Base-by-base conservation (phyloP, 2,113 vertebrate species). In the Rana temporaria region DNA sequence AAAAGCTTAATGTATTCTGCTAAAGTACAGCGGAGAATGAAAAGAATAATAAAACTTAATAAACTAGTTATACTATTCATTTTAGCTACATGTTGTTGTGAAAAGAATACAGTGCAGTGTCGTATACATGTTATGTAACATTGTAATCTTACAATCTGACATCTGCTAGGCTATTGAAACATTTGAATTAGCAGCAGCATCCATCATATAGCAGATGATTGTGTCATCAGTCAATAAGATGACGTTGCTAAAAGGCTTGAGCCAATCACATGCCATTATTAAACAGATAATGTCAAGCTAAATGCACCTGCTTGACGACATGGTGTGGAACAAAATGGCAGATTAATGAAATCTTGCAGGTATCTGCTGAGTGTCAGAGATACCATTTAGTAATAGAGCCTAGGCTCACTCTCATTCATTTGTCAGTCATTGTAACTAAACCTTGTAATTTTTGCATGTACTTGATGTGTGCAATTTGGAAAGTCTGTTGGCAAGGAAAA, bases 361-460 rank as follows among this genome's bases (percentile, higher is more conserved):
- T 94, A 93, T 96, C 95, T 97, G 96, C 93, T 92, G 90, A 94
- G 90, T 94, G 93, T 96, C 95, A 93, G 68, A 85, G 85, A 88
- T 89, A 89, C 93, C 91, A 89, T 91, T 90, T 87, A 87, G 86
- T 92, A 92, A 94, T 90, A 92, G 92, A 93, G 88, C 85, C 88
- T 86, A 83, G 90, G 92, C 90, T 92, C 83, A 73, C 84, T 88
- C 91, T 91, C 91, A 92, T 93, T 92, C 88, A 92, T 92, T 93
- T 93, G 93, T 91, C 92, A 92, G 72, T 93, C 93, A 91, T 81
- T 86, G 89, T 91, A 93, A 90, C 90, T 93, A 91, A 92, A 92
- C 92, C 90, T 93, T 91, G 91, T 94, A 92, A 93, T 94, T 93
- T 90, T 89, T 91, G 86, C 79, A 90, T 88, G 88, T 92, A 94